Conservation (phyloP, 2,113 vertebrate species). For the Callipepla californica region DNA sequence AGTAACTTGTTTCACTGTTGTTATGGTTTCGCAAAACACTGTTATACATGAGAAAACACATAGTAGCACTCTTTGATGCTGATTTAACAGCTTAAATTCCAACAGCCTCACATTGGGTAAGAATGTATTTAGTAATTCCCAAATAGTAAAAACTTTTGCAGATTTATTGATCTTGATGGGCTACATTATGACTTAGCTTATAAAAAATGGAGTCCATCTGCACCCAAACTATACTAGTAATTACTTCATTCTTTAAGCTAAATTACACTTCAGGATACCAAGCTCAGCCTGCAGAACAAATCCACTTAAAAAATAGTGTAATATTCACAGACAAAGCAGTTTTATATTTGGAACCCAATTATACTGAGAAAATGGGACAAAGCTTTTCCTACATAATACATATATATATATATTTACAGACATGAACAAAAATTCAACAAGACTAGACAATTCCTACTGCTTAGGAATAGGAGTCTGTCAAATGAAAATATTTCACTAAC, state of each 20-base stretch:
- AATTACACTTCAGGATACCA: not conserved
- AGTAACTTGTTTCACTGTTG: no score
- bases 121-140: not conserved
- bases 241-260: not conserved
- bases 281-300: not conserved
- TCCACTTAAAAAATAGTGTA: not conserved
- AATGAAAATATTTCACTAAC: not conserved
- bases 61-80: not conserved
- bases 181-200: not conserved
- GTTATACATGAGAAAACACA: no score
- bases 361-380: not conserved
- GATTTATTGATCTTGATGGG: not conserved
- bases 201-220: not conserved
- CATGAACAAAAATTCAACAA: not conserved
- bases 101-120: not conserved
- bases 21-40: not conserved
- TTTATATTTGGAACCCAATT: not conserved
- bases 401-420: not conserved
- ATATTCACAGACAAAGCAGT: not conserved
- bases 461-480: not conserved
- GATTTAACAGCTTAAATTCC: not conserved
- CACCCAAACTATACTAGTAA: not conserved
- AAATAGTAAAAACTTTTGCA: not conserved
- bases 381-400: not conserved
- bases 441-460: not conserved